These are phyloP conservation scores for Prietella phreatophila DNA, from an alignment of 2,113 vertebrate genomes.

Conservation along the genomic window DNA sequence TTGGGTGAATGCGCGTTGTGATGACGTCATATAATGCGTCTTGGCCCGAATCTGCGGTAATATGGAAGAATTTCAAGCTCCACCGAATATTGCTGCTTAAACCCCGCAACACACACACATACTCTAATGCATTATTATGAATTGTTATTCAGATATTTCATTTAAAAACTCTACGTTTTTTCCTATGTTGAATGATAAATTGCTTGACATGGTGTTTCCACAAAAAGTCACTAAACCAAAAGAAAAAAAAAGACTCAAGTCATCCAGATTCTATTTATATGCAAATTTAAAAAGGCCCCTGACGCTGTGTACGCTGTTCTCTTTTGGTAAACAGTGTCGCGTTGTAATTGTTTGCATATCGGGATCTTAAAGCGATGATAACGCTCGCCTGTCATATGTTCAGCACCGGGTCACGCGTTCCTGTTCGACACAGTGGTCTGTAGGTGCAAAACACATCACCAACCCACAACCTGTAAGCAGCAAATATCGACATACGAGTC, in stretches of 20 bases:
- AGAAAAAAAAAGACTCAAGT: not conserved
- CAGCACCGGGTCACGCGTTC: not conserved
- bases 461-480: too few species aligned
- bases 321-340: not conserved
- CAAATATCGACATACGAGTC: too few species aligned
- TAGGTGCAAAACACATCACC: not conserved
- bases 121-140: not conserved
- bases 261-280: constrained; percentile 19
- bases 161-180: not conserved
- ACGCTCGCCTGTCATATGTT: not conserved
- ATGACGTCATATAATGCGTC: too few species aligned
- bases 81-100: too few species aligned
- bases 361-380: not conserved
- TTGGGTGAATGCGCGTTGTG: too few species aligned
- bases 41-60: too few species aligned
- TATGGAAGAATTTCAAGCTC: too few species aligned
- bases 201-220: not conserved
- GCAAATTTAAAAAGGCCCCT: constrained; percentile 9
- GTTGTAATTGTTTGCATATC: constrained; percentile 1
- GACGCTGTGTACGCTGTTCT: not conserved
- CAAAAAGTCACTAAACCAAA: not conserved
- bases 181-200: not conserved
- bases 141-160: not conserved
- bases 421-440: too few species aligned
- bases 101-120: too few species aligned